These are phyloP conservation scores for Thymelicus lineola DNA, from an alignment of 2,888 invertebrate genomes.

Conservation along the genomic window DNA sequence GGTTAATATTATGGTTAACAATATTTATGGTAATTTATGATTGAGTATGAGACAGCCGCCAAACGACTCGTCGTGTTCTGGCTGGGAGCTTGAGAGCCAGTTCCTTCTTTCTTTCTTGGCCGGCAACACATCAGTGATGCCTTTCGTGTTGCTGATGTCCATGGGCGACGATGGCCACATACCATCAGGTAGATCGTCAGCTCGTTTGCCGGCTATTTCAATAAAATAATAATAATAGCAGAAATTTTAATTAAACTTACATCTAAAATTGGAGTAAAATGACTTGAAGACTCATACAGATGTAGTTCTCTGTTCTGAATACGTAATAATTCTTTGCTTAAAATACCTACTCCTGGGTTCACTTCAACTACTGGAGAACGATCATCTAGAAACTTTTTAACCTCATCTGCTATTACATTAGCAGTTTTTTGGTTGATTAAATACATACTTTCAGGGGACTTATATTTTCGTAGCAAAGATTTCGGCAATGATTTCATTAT, in stretches of 20 bases:
- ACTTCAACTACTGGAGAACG: slow-evolving; percentile 86
- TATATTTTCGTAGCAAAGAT: slow-evolving; percentile 67
- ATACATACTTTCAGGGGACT: slow-evolving; percentile 71
- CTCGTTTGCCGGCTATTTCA: no score
- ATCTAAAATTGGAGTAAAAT: slow-evolving; percentile 76
- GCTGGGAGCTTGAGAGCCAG: no score
- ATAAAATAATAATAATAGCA: no score
- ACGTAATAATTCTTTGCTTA: slow-evolving; percentile 86
- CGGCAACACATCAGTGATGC: no score
- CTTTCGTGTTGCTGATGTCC: no score
- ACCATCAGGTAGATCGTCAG: no score
- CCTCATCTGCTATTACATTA: slow-evolving; percentile 61
- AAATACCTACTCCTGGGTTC: slow-evolving; percentile 88
- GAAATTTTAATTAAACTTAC: slow-evolving; percentile 57
- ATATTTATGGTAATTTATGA: no score
- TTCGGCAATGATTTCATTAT: slow-evolving; percentile 67
- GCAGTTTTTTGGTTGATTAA: slow-evolving; percentile 73
- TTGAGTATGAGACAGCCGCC: no score
- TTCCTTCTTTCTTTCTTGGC: no score
- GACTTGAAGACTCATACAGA: slow-evolving; percentile 84
- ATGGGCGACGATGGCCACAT: no score
- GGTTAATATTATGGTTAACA: no score
- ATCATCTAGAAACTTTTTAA: slow-evolving; percentile 60
- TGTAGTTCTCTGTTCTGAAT: slow-evolving; percentile 79
- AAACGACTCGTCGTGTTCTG: no score